Percentiles rank a stretch among this genome's conserved stretches.
Conservation (phyloP, 2,888 invertebrate species). For the Strigamia maritima region DNA sequence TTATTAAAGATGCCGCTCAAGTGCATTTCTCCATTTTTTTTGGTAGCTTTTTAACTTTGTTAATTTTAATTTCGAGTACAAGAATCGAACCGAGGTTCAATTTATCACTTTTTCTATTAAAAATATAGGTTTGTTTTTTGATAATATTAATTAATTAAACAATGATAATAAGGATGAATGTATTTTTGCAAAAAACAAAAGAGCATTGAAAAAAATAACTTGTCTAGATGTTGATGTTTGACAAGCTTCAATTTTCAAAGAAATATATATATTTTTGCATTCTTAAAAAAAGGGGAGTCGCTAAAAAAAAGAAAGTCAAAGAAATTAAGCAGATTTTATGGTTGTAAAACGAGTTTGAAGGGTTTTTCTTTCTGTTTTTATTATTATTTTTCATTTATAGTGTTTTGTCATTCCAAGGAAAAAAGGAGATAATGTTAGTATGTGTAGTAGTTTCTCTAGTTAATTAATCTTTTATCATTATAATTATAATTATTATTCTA, state of each 20-base stretch:
- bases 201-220: constrained; percentile 22
- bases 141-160: constrained; percentile 24
- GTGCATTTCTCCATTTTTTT: constrained; percentile 17
- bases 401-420: constrained; percentile 7
- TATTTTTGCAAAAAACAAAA: constrained; percentile 35
- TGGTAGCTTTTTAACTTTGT: constrained; percentile 1
- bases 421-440: not conserved
- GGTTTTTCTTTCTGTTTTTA: not conserved
- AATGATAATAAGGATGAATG: constrained; percentile 5
- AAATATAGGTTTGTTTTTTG: constrained; percentile 16
- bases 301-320: not conserved
- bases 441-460: not conserved
- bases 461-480: not conserved
- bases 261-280: constrained; percentile 31
- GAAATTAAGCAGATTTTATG: constrained; percentile 3
- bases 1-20: not conserved
- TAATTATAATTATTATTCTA: constrained; percentile 22
- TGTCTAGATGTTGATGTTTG: constrained; percentile 27
- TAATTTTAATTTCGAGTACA: not conserved
- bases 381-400: not conserved
- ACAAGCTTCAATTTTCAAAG: constrained; percentile 30
- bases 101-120: constrained; percentile 28
- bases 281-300: constrained; percentile 8
- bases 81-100: not conserved
- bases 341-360: constrained; percentile 6